Evolutionary conservation across 2,888 invertebrate genomes (phyloP).

Genomic region (Calephelis perditalis): DNA sequence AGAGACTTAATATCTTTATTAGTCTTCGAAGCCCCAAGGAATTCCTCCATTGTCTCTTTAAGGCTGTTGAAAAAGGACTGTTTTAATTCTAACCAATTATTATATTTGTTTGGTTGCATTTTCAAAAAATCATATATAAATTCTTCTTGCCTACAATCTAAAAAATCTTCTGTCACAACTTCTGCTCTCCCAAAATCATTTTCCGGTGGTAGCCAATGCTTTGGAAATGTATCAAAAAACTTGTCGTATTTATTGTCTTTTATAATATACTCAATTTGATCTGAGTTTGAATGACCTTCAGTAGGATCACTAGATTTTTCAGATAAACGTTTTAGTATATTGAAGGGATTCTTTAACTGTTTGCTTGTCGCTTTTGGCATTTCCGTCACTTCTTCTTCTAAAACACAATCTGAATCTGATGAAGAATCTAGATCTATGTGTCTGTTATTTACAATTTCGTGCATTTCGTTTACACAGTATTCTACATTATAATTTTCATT

Average conservation of each 20-base stretch:
- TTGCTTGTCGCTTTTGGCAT: slow-evolving; percentile 35
- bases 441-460: slow-evolving; percentile 47
- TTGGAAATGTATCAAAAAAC: slow-evolving; percentile 37
- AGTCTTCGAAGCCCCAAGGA: slow-evolving; percentile 32
- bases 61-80: slow-evolving; percentile 47
- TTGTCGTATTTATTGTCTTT: slow-evolving; percentile 32
- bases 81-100: slow-evolving; percentile 59
- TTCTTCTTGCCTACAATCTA: slow-evolving; percentile 42
- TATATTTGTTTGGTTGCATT: slow-evolving; percentile 36
- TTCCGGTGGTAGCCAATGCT: slow-evolving; percentile 49
- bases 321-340: slow-evolving; percentile 48
- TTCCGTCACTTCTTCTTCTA: slow-evolving; percentile 40
- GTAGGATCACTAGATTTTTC: slow-evolving; percentile 34
- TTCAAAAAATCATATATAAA: slow-evolving; percentile 49
- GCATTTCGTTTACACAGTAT: slow-evolving; percentile 45
- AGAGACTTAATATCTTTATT: slow-evolving; percentile 34
- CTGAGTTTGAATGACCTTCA: slow-evolving; percentile 22
- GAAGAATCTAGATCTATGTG: slow-evolving; percentile 51
- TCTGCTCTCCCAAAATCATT: slow-evolving; percentile 58
- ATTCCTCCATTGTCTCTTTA: slow-evolving; percentile 41
- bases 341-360: slow-evolving; percentile 59
- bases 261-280: slow-evolving; percentile 15
- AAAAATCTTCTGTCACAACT: slow-evolving; percentile 36
- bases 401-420: slow-evolving; percentile 54
- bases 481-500: slow-evolving; percentile 58